Evolutionary conservation across 2,113 vertebrate species (phyloP), one percentile per base, ranked within the genome.

Genomic region (Paralichthys olivaceus): DNA sequence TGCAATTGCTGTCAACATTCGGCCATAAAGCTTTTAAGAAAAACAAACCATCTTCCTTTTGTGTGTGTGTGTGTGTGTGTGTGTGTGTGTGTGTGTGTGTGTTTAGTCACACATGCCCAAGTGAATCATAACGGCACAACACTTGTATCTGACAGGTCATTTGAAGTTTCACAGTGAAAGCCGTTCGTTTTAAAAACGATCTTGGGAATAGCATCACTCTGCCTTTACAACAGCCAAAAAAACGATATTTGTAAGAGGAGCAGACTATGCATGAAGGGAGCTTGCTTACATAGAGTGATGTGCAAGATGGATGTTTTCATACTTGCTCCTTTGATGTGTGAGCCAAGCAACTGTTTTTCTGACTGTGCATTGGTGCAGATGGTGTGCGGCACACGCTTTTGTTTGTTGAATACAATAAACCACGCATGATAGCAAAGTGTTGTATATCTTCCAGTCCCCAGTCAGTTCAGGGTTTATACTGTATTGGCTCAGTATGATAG

Each of bases 121-220:
- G 47, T 49, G 61, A 68, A 72, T 70, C 14, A 59, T 45, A 34
- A 60, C 40, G 54, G 54, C 64, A 20, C 63, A 34, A 56, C 25
- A 26, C 43, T 26, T 37, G 56, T 37, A 9, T 64, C 61, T 77
- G 70, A 77, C 76, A 64, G 73, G 82, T 87, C 69, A 67, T 68
- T 56, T 56, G 20, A 59, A 72, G 64, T 84, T 12, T 84, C 62
- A 45, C n/a, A 3, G 56, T 75, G 51, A 71, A 77, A 64, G 67
- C 55, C 19, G 37, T 13, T 37, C 62, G 43, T 25, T 79, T 77
- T 69, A 64, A 65, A 61, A 80, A 49, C 28, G 20, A 63, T 72
- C 40, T 22, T 26, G 45, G 40, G 28, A 77, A 53, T 28, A 57
- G 72, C 63, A 37, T 68, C 62, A 32, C 77, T 78, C 54, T 62